Evolutionary conservation across 1,140 invertebrate species (phyloP), one percentile per base, ranked within the genome.

Genomic region (Pararge aegeria): DNA sequence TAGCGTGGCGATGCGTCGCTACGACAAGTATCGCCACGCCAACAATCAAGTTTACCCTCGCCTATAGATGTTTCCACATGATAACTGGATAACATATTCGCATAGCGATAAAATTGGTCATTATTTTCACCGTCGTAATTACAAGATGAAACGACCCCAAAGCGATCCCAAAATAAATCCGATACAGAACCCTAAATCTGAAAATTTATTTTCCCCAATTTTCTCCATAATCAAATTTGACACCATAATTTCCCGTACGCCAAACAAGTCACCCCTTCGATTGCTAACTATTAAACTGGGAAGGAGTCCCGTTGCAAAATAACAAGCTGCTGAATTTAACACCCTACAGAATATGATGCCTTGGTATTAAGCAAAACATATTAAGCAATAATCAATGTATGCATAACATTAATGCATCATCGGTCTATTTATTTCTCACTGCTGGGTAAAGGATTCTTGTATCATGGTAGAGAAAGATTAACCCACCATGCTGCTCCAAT

Each of bases 211-310:
- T 16, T 42, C 15, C 38, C 38, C 38, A 3, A 37, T 37, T 37
- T 12, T n/a, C n/a, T n/a, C n/a, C n/a, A 38, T 38, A 42, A 18
- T 42, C 18, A 20, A 20, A 46, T 46, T 46, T 20, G 42, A 46
- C 42, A 46, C 42, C 42, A 20, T 46, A 46, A 46, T 46, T 46
- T 42, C 20, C 42, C 42, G 3, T 20, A 4, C 18, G 18, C 42
- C 42, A 19, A 21, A 46, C 42, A 46, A 20, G 18, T 44, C 15
- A 46, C 42, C 18, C 42, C 42, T 20, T 46, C 16, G 42, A 46
- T 46, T 20, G 42, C 42, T 44, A 44, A 44, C 18, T 46, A 46
- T 46, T 20, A 46, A 21, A 20, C 19, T 24, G 24, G 13, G 5
- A 12, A 13, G 38, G 38, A 5, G 40, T 46, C 42, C 10, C 16